A percentile compares a stretch with the other conserved stretches of the same genome.
phyloP scores from a whole-genome alignment of 2,797 vertebrate species.

The Ctenochaetus hawaiiensis region DNA sequence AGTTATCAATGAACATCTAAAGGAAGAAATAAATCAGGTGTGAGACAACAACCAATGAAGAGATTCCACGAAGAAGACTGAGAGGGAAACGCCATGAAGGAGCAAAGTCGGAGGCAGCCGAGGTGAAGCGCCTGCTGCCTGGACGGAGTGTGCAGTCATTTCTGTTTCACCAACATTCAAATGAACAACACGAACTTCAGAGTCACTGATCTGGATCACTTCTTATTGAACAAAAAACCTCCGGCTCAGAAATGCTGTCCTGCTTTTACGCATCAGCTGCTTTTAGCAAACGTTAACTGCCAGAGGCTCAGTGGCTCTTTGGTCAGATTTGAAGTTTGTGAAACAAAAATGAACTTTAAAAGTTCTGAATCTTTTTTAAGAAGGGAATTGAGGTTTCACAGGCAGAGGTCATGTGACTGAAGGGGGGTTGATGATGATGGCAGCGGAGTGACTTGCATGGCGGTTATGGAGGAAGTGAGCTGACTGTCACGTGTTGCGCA shows the following conservation, averaged over 20 bases:
- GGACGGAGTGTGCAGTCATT: background rate
- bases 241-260: background rate
- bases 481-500: constrained; percentile 23
- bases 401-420: constrained; percentile 52
- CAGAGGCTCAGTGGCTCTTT: background rate
- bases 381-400: constrained; percentile 55
- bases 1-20: constrained; percentile 77
- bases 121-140: constrained; percentile 43
- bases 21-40: background rate
- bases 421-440: constrained; percentile 31
- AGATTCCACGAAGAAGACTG: background rate
- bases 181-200: constrained; percentile 6
- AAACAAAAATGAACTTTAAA: constrained; percentile 48
- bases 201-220: background rate
- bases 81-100: constrained; percentile 7
- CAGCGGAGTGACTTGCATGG: constrained; percentile 58
- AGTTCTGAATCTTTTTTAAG: background rate
- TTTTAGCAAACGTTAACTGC: background rate
- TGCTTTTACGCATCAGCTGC: background rate
- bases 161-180: constrained; percentile 45
- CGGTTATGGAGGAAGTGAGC: constrained; percentile 56
- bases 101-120: constrained; percentile 9
- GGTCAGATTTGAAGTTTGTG: background rate
- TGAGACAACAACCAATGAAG: background rate
- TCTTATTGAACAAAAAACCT: background rate